phyloP scores from a whole-genome alignment of 1,140 invertebrate species.

The Bombus impatiens region DNA sequence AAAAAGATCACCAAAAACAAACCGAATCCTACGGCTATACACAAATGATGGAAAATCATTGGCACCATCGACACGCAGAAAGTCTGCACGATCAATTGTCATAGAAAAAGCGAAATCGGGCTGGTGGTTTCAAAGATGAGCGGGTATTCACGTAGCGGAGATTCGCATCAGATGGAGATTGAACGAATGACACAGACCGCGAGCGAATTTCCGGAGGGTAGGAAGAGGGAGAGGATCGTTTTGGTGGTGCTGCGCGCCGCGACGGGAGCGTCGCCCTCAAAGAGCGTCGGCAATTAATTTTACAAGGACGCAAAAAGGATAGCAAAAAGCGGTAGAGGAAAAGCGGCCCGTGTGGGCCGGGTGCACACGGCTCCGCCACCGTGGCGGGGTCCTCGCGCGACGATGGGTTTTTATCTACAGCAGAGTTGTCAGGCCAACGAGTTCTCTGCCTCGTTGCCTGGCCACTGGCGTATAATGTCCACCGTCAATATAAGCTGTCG shows the following conservation, averaged over 20 bases:
- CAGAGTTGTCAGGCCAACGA: conserved; percentile 77
- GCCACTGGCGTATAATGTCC: conserved; percentile 78
- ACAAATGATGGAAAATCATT: neutral
- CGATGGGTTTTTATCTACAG: conserved; percentile 69
- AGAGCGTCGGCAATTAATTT: conserved; percentile 78
- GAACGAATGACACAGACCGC: conserved; percentile 64
- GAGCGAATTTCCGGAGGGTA: conserved; percentile 30
- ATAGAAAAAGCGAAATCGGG: neutral
- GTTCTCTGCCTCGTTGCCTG: conserved; percentile 65
- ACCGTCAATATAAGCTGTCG: conserved; percentile 80
- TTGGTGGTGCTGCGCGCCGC: conserved; percentile 30
- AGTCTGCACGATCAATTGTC: neutral
- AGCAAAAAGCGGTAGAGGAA: conserved; percentile 73
- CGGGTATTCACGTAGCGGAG: conserved; percentile 14
- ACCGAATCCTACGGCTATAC: neutral
- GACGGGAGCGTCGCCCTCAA: conserved; percentile 64
- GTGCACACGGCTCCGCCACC: conserved; percentile 20
- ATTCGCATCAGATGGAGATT: conserved; percentile 54
- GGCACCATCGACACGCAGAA: too few relatives aligned
- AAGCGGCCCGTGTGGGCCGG: conserved; percentile 66
- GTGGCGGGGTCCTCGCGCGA: conserved; percentile 53
- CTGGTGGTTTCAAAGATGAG: neutral
- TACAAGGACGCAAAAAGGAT: conserved; percentile 73
- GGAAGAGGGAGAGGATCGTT: neutral
- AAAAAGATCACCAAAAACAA: neutral